Evolutionary conservation across 2,888 invertebrate genomes (phyloP), one percentile per base, ranked within the genome.

Genomic region (Troides helena): DNA sequence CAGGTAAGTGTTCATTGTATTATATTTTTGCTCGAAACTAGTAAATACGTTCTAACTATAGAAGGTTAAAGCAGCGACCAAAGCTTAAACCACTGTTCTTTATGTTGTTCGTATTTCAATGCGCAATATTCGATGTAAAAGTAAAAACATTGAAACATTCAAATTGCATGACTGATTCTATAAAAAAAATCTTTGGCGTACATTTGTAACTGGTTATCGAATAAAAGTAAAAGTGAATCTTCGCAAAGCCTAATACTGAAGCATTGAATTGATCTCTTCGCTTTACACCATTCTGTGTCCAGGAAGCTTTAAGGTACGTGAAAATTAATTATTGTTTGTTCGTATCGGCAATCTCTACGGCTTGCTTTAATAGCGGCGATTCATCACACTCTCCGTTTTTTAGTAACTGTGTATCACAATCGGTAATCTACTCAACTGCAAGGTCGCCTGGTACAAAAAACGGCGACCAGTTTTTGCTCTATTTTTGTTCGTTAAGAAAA

Each of bases 141-240:
- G 83, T 83, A 84, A 85, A 82, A 81, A 85, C 82, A 82, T 77
- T 77, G 78, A 83, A 84, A 83, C 80, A 78, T 77, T 75, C 80
- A 81, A 83, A 83, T 78, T 80, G 79, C 76, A 79, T 79, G 78
- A 81, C 83, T 82, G 81, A 86, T 85, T 81, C 81, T 86, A 83
- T 86, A 82, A 83, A 81, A 74, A 77, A 81, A 74, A 77, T 76
- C 77, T 75, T 83, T 88, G 83, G 87, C 83, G 87, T 88, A 81
- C 79, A 87, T 87, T 89, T 88, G 73, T 88, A 85, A 86, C 83
- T 81, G 80, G 82, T 84, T 89, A 85, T 85, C 87, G 81, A 85
- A 87, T 85, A 89, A 89, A 90, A 91, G 90, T 90, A 90, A 92
- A 88, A 90, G 91, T 89, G 81, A 85, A 84, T 87, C 84, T 81